These are phyloP conservation scores for Styela plicata DNA, from an alignment of 23 tunicate species.

Conservation along the genomic window DNA sequence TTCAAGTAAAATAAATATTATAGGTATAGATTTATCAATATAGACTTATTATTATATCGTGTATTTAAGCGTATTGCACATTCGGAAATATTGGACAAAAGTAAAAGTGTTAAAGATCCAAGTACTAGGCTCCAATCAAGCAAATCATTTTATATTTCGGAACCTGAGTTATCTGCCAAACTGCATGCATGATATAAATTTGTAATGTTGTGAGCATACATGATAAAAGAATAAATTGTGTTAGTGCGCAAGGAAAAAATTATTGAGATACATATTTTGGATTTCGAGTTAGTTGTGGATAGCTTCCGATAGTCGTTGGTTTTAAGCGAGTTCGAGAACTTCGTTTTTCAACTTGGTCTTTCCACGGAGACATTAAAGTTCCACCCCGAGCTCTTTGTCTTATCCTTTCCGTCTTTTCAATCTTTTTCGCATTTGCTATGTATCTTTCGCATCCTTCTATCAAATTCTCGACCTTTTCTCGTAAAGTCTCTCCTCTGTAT, in stretches of 20 bases:
- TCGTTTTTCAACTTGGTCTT: neutral
- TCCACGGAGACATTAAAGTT: conserved; percentile 17
- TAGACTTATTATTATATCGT: no score
- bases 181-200: no score
- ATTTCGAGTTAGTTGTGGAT: neutral
- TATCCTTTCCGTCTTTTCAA: conserved; percentile 32
- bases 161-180: no score
- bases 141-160: no score
- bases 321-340: neutral
- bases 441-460: conserved; percentile 57
- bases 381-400: neutral
- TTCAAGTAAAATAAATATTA: no score
- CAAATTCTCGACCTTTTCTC: conserved; percentile 64
- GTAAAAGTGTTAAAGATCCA: neutral
- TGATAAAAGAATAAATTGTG: no score
- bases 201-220: no score
- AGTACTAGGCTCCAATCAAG: no score
- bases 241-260: neutral
- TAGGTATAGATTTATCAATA: no score
- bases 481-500: conserved; percentile 52
- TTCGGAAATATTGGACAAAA: neutral
- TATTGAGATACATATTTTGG: neutral
- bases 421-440: conserved; percentile 51
- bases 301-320: neutral
- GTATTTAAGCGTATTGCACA: no score